Base-by-base conservation (phyloP, 1,140 invertebrate genomes). In the Orchestia grillus region DNA sequence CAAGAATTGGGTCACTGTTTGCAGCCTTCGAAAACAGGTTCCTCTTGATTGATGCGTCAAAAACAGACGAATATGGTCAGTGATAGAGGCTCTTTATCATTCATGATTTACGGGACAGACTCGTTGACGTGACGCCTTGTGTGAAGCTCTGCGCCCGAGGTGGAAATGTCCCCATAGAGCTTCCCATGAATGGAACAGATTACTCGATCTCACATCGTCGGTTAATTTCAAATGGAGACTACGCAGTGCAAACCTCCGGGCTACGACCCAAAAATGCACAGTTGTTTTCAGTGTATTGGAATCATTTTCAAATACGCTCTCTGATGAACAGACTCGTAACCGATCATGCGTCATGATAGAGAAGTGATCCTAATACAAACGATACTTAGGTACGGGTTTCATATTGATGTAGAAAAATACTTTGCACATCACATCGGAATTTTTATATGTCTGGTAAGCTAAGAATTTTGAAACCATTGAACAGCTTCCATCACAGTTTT, bases 1-100 rank as follows among this genome's bases (percentile, higher is more conserved):
- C 62, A 77, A 90, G 88, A 90, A 90, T 90, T 90, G 41, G 88
- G 88, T 42, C 88, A 42, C 88, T 90, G 88, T 90, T 90, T 42
- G 88, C 43, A 44, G 43, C 41, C 41, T 90, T 42, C 43, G 36
- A 44, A 90, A 44, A 90, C n/a, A 42, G 3, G 43, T 41, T 8
- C 42, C 88, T 42, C 43, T 90, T 41, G 88, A 90, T 90, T 90
- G 88, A 90, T 90, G 88, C 88, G 88, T 90, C 43, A 42, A 90
- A 90, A 90, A 90, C 88, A 90, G 88, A 90, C 28, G 88, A 44
- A 90, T 90, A 41, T 90, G 11, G 41, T 42, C 4, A 44, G 28
- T 41, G 88, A 90, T 42, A 90, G 88, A 90, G 28, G 88, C 88
- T 90, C 42, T 90, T 90, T 90, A 28, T 41, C n/a, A 44, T 44